Conservation (phyloP, 2,888 invertebrate species). For the Liopterus haemorrhoidalis region DNA sequence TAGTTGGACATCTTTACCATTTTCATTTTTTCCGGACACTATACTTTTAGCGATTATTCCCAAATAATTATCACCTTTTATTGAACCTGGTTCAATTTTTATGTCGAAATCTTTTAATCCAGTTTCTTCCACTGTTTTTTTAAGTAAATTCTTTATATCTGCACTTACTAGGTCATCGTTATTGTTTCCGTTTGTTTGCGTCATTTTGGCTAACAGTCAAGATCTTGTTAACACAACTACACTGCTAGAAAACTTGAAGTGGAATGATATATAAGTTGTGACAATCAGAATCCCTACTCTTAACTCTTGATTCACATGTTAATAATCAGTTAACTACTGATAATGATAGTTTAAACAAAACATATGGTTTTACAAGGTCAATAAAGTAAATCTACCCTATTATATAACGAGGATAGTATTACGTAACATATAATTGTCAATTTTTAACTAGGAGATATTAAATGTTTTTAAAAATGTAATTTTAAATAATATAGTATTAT, state of each 20-base stretch:
- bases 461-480: background rate
- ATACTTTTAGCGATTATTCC: conserved; percentile 32
- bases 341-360: conserved; percentile 11
- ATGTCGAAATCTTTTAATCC: conserved; percentile 18
- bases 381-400: background rate
- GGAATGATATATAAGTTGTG: too few relatives aligned
- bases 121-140: conserved; percentile 21
- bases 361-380: background rate
- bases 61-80: conserved; percentile 37
- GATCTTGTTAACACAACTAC: too few relatives aligned
- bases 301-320: background rate
- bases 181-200: conserved; percentile 5
- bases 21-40: conserved; percentile 22
- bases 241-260: too few relatives aligned
- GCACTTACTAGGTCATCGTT: conserved; percentile 13
- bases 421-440: background rate
- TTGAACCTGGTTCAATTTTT: conserved; percentile 28
- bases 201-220: conserved; percentile 4
- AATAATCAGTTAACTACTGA: conserved; percentile 12
- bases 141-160: conserved; percentile 10
- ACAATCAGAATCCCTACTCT: conserved; percentile 1
- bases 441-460: background rate
- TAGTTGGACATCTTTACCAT: conserved; percentile 11
- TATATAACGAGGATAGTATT: background rate
- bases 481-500: conserved; percentile 3